Conservation (phyloP, 1,140 invertebrate genomes). For the Leptopilina clavipes region DNA sequence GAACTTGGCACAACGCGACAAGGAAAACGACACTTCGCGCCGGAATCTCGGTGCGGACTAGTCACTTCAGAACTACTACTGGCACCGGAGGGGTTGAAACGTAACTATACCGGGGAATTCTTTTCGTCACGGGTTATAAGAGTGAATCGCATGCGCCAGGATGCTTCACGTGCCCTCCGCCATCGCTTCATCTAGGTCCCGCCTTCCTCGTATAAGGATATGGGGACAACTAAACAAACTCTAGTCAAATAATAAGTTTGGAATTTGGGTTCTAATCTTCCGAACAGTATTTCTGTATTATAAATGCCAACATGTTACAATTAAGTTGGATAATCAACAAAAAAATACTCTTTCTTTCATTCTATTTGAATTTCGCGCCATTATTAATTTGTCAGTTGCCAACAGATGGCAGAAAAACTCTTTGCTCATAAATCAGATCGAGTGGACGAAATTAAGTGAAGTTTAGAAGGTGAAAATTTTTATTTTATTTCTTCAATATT, state of each 20-base stretch:
- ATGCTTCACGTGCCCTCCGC: constrained; percentile 64
- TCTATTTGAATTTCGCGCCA: too few relatives aligned
- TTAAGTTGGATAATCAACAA: neutral
- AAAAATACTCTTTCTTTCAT: too few relatives aligned
- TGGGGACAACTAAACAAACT: neutral
- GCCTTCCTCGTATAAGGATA: constrained; percentile 58
- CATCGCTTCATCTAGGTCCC: constrained; percentile 62
- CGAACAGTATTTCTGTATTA: neutral
- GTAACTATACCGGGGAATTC: constrained; percentile 45
- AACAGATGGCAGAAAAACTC: too few relatives aligned
- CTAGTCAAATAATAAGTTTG: constrained; percentile 4
- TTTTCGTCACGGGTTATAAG: constrained; percentile 59
- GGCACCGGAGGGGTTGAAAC: constrained; percentile 5
- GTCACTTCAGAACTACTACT: constrained; percentile 31
- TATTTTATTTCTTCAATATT: too few relatives aligned
- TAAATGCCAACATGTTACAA: neutral
- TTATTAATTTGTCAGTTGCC: too few relatives aligned
- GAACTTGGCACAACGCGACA: constrained; percentile 64
- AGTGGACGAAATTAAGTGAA: too few relatives aligned
- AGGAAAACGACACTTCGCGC: constrained; percentile 64
- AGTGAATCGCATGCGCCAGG: constrained; percentile 66
- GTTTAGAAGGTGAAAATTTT: too few relatives aligned
- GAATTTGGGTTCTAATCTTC: neutral
- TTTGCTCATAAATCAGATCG: too few relatives aligned
- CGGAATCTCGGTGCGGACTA: constrained; percentile 70